Evolutionary conservation across 1,140 invertebrate species (phyloP), one percentile per base, ranked within the genome.

Genomic region (Medauroidea extradentata): DNA sequence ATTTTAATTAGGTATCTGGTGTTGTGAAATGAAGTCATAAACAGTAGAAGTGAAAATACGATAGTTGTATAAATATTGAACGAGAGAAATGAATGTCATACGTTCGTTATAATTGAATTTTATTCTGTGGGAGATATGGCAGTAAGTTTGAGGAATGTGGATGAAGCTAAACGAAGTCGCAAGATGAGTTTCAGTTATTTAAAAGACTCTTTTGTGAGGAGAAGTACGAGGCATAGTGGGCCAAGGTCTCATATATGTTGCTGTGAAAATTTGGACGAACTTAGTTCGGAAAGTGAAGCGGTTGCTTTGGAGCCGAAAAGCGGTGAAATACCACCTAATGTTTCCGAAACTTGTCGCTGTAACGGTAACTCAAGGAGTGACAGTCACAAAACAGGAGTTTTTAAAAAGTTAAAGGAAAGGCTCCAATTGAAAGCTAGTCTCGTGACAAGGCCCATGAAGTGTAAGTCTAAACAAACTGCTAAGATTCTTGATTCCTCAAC

Each of bases 191-290:
- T 57, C 2, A 57, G 46, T 49, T 57, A 49, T 41, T 21, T 57
- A 14, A 57, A 51, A 57, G 48, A 57, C 27, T 50, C 56, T 25
- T 39, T 57, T 27, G 44, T 50, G 56, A 57, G 42, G 34, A 57
- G 27, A 34, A 57, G 42, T 39, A 24, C 27, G 7, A 57, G 23
- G 46, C 42, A 57, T 14, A 57, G 42, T 16, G 56, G 56, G 44
- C n/a, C 56, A 1, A 24, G 44, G 11, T n/a, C 42, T 49, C 56
- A 27, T 24, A 19, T 44, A 18, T 57, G 56, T 51, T 51, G 25
- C 44, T 57, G 56, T 44, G 42, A 49, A 44, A 48, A 21, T n/a
- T 46, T n/a, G 27, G 25, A 49, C 14, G 56, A 57, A 49, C 27
- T 48, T 49, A 57, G 50, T 50, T 44, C 44, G 29, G 56, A 57